Conservation (phyloP, 2,888 invertebrate genomes). For the Noctua janthina region DNA sequence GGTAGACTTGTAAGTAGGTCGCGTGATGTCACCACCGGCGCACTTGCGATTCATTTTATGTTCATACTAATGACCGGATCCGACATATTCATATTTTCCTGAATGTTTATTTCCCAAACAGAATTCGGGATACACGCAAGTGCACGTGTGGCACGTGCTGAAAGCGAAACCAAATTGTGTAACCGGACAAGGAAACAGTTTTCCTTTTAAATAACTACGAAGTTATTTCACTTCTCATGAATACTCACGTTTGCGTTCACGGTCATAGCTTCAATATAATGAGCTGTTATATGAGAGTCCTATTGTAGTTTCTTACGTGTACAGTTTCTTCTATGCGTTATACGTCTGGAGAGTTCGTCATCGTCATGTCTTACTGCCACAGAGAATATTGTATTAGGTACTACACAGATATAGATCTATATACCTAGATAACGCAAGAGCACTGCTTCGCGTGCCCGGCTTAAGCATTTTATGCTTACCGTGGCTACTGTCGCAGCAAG, state of each 20-base stretch:
- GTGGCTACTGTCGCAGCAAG: background rate
- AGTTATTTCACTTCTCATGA: conserved; percentile 21
- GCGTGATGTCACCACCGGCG: no score
- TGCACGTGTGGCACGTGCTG: background rate
- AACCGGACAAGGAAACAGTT: background rate
- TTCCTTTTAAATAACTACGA: conserved; percentile 2
- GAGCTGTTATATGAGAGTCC: conserved; percentile 48
- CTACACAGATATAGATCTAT: no score
- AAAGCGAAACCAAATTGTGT: background rate
- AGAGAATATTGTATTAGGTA: conserved; percentile 16
- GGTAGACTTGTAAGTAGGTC: no score
- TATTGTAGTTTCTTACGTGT: conserved; percentile 59
- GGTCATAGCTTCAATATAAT: conserved; percentile 69
- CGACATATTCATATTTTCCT: background rate
- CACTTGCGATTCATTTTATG: no score
- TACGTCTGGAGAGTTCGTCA: conserved; percentile 9
- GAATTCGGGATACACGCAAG: background rate
- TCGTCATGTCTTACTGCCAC: conserved; percentile 13
- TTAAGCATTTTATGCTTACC: background rate
- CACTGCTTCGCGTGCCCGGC: background rate
- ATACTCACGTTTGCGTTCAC: conserved; percentile 55
- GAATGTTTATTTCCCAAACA: background rate
- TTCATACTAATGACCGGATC: no score
- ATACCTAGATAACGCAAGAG: background rate
- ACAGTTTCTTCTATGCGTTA: conserved; percentile 40